Percentiles rank a stretch among this genome's conserved stretches.
These are phyloP conservation scores for Seira sanloemensis DNA, from an alignment of 2,888 invertebrate genomes.

Conservation along the genomic window DNA sequence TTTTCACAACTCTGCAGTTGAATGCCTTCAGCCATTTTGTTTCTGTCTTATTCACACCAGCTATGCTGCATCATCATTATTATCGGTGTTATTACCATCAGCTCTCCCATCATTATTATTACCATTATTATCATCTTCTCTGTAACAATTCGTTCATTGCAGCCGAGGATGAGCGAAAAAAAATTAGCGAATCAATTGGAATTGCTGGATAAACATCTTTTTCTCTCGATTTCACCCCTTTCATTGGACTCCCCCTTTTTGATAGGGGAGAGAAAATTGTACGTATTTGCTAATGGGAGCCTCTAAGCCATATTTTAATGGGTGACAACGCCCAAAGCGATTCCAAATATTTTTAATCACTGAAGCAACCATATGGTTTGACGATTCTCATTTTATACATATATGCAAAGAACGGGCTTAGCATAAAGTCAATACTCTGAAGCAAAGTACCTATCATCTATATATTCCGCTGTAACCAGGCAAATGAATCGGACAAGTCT, in stretches of 20 bases:
- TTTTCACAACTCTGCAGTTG: neutral
- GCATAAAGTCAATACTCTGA: neutral
- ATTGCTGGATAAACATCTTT: slow-evolving; percentile 63
- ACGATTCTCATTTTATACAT: too few species aligned
- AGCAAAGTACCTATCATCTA: neutral
- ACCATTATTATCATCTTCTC: slow-evolving; percentile 35
- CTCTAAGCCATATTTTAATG: slow-evolving; percentile 14
- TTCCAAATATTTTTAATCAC: neutral
- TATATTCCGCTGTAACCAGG: neutral
- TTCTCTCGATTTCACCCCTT: neutral
- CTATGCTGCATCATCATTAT: slow-evolving; percentile 51
- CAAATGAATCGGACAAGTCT: too few species aligned
- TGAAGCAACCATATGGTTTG: slow-evolving; percentile 5
- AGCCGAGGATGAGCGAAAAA: slow-evolving; percentile 41
- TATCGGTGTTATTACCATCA: slow-evolving; percentile 33
- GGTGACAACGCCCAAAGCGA: slow-evolving; percentile 58
- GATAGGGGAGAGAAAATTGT: neutral
- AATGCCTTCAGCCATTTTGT: neutral
- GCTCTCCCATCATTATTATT: slow-evolving; percentile 6
- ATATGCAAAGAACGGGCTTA: neutral
- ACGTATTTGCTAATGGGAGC: slow-evolving; percentile 56
- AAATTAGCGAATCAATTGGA: slow-evolving; percentile 36
- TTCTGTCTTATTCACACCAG: neutral
- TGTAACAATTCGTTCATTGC: neutral
- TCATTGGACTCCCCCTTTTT: slow-evolving; percentile 31